phyloP scores from a whole-genome alignment of 2,888 invertebrate species.

The Trichopria drosophilae region DNA sequence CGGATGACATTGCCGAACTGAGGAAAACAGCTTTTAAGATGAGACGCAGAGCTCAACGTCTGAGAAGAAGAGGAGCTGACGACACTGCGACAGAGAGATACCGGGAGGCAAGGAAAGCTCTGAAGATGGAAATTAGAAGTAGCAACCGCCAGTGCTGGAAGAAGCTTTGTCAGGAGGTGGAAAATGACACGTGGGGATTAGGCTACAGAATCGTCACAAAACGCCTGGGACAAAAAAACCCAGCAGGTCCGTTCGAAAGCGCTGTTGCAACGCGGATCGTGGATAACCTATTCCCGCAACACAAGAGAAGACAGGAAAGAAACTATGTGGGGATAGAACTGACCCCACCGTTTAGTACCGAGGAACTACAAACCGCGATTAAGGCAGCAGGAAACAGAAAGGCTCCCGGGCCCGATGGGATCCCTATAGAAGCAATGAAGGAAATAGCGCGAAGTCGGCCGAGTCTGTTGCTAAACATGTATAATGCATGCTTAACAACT shows the following conservation, averaged over 20 bases:
- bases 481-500: slow-evolving; percentile 26
- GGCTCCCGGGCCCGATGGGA: too few species aligned
- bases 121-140: slow-evolving; percentile 1
- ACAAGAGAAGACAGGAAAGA: not conserved
- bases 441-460: slow-evolving; percentile 7
- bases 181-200: slow-evolving; percentile 9
- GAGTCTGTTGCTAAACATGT: slow-evolving; percentile 22
- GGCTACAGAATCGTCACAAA: too few species aligned
- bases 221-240: not conserved
- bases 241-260: too few species aligned
- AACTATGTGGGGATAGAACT: too few species aligned
- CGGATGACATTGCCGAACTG: not conserved
- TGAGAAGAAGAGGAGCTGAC: too few species aligned
- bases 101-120: too few species aligned
- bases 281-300: not conserved
- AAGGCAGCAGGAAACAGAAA: too few species aligned
- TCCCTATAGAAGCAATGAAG: slow-evolving; percentile 24
- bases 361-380: too few species aligned
- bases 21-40: not conserved
- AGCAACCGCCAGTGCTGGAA: slow-evolving; percentile 13
- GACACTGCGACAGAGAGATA: too few species aligned
- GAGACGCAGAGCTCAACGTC: not conserved
- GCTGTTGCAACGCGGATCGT: not conserved
- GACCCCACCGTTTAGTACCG: too few species aligned
- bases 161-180: slow-evolving; percentile 3